Evolutionary conservation across 1,140 invertebrate species (phyloP).

Genomic region (Philotrypesis tridentata): DNA sequence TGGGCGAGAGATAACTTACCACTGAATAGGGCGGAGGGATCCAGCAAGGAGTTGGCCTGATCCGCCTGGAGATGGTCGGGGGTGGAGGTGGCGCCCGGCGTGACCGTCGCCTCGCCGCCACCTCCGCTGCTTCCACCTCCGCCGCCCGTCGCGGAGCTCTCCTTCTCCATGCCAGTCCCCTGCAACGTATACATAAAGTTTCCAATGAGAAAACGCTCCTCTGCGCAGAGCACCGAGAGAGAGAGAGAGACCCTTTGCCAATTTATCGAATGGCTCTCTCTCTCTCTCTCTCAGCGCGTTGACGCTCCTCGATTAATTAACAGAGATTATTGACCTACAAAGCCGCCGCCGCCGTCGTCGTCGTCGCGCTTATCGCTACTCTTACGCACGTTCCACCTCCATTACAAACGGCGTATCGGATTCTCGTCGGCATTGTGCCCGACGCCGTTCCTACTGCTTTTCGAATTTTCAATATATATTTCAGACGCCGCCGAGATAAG

Average conservation of each 20-base stretch:
- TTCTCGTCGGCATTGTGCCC: no score
- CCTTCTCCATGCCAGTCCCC: slow-evolving; percentile 73
- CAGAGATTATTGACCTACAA: background rate
- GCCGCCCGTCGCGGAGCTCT: slow-evolving; percentile 72
- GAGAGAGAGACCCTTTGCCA: no score
- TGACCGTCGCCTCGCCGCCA: slow-evolving; percentile 65
- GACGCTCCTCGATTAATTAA: background rate
- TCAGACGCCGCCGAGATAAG: no score
- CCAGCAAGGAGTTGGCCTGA: slow-evolving; percentile 72
- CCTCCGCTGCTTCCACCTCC: slow-evolving; percentile 65
- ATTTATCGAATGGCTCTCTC: no score
- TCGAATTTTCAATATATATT: no score
- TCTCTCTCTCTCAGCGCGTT: no score
- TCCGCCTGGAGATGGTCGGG: slow-evolving; percentile 72
- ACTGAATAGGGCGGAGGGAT: slow-evolving; percentile 71
- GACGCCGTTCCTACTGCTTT: no score
- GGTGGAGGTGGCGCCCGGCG: slow-evolving; percentile 70
- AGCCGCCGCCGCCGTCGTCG: background rate
- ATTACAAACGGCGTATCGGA: no score
- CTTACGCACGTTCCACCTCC: background rate
- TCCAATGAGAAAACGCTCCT: background rate
- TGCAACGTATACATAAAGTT: slow-evolving; percentile 34
- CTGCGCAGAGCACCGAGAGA: no score
- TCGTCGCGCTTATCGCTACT: background rate
- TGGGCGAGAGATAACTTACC: slow-evolving; percentile 61